Evolutionary conservation across 2,888 invertebrate genomes (phyloP).

Genomic region (Leucozona laternaria): DNA sequence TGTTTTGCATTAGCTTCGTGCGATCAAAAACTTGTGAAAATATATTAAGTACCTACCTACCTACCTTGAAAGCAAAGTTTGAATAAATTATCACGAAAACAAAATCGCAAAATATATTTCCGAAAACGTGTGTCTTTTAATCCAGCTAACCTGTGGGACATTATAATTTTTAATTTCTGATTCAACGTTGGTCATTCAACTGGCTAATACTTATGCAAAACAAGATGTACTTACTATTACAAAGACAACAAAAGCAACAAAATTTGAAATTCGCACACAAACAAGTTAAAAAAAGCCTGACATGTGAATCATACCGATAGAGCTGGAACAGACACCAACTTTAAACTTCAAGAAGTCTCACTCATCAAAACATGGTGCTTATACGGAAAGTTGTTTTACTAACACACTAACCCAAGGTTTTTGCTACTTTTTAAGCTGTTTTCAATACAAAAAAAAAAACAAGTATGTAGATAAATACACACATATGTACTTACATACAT

Average conservation of each 20-base stretch:
- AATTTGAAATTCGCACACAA: not conserved
- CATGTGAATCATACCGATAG: conserved; percentile 36
- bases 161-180: conserved; percentile 29
- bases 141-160: not conserved
- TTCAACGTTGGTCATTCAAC: conserved; percentile 58
- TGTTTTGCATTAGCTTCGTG: not conserved
- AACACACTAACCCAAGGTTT: conserved; percentile 62
- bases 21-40: not conserved
- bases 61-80: not conserved
- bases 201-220: conserved; percentile 29
- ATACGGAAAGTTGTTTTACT: conserved; percentile 65
- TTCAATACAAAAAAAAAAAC: conserved; percentile 14
- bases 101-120: not conserved
- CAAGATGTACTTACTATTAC: not conserved
- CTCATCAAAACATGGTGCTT: conserved; percentile 52
- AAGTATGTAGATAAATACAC: not conserved
- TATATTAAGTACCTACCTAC: not conserved
- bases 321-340: conserved; percentile 40
- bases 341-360: conserved; percentile 45
- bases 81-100: not conserved
- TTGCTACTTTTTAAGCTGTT: conserved; percentile 32
- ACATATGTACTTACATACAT: not conserved
- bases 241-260: not conserved
- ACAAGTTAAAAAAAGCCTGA: conserved; percentile 16
- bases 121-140: conserved; percentile 15